Conservation (phyloP, 2,113 vertebrate genomes). For the Actinemys pallida region DNA sequence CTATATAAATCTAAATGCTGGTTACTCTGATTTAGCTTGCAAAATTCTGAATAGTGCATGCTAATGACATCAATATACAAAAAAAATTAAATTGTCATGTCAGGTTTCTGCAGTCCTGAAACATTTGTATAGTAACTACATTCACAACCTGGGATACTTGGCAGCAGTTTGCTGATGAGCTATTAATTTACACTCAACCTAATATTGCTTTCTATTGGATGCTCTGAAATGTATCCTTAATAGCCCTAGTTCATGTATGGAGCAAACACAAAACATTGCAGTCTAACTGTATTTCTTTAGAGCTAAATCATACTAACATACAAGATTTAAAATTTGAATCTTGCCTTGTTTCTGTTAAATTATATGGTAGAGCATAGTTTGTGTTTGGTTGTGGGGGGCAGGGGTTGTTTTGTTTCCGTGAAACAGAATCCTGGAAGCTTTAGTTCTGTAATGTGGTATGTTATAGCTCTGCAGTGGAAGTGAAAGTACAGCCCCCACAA, state of each 20-base stretch:
- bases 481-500: slow-evolving; percentile 29
- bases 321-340: neutral
- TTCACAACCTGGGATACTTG: neutral
- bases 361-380: neutral
- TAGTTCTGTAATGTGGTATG: slow-evolving; percentile 10
- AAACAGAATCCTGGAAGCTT: slow-evolving; percentile 29
- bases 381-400: neutral
- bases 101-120: neutral
- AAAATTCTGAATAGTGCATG: neutral
- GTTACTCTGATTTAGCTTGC: neutral
- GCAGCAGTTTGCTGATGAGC: neutral
- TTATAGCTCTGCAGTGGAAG: neutral
- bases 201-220: neutral
- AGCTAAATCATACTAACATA: neutral
- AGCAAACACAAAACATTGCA: neutral
- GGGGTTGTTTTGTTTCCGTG: neutral
- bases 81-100: neutral
- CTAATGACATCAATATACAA: neutral
- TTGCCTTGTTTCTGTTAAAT: neutral
- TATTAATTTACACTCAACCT: neutral
- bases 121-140: neutral
- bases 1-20: neutral
- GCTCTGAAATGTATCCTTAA: neutral
- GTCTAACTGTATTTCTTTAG: neutral
- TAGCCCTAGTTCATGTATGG: neutral